These are phyloP conservation scores for Cordilura impudica DNA, from an alignment of 2,888 invertebrate genomes.

Conservation along the genomic window DNA sequence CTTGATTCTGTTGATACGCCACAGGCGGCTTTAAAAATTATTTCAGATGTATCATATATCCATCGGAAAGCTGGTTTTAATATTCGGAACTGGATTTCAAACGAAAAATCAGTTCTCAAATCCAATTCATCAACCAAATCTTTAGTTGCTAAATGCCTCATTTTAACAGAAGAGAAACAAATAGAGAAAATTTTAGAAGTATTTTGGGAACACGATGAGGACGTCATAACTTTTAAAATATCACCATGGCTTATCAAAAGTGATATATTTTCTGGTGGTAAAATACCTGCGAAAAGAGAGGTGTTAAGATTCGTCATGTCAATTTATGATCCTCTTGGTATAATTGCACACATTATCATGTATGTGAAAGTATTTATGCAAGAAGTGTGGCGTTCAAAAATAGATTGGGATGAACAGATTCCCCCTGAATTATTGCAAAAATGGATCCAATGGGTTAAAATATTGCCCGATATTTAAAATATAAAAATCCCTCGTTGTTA, in stretches of 20 bases:
- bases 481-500: constrained; percentile 25
- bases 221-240: constrained; percentile 44
- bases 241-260: background rate
- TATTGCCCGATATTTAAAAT: constrained; percentile 1
- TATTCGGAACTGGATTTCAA: constrained; percentile 36
- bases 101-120: background rate
- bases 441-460: constrained; percentile 28
- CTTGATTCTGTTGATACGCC: no score
- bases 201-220: constrained; percentile 40
- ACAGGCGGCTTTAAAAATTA: constrained; percentile 6
- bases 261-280: background rate
- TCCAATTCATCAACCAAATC: background rate
- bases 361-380: constrained; percentile 1
- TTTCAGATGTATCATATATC: background rate
- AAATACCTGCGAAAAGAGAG: background rate
- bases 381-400: constrained; percentile 8
- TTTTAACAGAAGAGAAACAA: constrained; percentile 8
- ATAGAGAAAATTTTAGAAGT: constrained; percentile 41
- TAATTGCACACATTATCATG: no score
- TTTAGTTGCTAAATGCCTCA: background rate
- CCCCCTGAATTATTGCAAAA: background rate
- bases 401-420: constrained; percentile 19
- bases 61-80: constrained; percentile 26
- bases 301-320: background rate
- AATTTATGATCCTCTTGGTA: no score